Conservation (phyloP, 2,113 vertebrate species). For the Chascanopsetta lugubris region DNA sequence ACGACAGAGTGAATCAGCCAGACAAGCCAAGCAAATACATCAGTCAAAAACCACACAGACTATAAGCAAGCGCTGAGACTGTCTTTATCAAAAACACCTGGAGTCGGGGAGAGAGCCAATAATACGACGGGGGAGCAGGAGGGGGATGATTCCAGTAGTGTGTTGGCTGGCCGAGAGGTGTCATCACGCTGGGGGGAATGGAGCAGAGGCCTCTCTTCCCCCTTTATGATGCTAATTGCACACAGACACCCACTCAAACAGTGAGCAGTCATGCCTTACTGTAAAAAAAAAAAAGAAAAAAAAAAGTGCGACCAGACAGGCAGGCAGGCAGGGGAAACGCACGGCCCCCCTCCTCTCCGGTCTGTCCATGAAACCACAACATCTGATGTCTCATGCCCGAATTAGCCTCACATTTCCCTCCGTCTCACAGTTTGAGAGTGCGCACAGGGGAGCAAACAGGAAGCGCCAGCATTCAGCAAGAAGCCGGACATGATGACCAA, state of each 20-base stretch:
- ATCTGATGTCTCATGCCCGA: slow-evolving; percentile 69
- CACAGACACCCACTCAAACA: slow-evolving; percentile 69
- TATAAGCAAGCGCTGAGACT: slow-evolving; percentile 31
- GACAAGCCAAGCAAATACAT: slow-evolving; percentile 39
- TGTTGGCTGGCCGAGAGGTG: slow-evolving; percentile 49
- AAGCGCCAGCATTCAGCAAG: slow-evolving; percentile 38
- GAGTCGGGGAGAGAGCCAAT: slow-evolving; percentile 25
- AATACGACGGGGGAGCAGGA: slow-evolving; percentile 10
- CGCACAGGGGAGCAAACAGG: slow-evolving; percentile 33
- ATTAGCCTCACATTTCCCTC: slow-evolving; percentile 59
- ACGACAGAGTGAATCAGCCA: slow-evolving; percentile 67
- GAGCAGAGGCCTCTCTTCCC: slow-evolving; percentile 39
- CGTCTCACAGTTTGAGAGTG: slow-evolving; percentile 31
- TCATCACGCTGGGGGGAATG: slow-evolving; percentile 55
- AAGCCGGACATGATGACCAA: not conserved
- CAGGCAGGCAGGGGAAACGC: slow-evolving; percentile 59
- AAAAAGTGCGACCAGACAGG: slow-evolving; percentile 58
- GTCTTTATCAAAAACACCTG: slow-evolving; percentile 73
- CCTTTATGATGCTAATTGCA: slow-evolving; percentile 67
- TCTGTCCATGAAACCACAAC: slow-evolving; percentile 62
- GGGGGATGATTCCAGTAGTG: slow-evolving; percentile 19
- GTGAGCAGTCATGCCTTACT: slow-evolving; percentile 65
- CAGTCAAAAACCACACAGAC: slow-evolving; percentile 41
- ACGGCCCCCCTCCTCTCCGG: slow-evolving; percentile 30
- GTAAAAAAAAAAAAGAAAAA: no score